Base-by-base conservation (phyloP, 1,140 invertebrate species). In the Drosophila leontia region DNA sequence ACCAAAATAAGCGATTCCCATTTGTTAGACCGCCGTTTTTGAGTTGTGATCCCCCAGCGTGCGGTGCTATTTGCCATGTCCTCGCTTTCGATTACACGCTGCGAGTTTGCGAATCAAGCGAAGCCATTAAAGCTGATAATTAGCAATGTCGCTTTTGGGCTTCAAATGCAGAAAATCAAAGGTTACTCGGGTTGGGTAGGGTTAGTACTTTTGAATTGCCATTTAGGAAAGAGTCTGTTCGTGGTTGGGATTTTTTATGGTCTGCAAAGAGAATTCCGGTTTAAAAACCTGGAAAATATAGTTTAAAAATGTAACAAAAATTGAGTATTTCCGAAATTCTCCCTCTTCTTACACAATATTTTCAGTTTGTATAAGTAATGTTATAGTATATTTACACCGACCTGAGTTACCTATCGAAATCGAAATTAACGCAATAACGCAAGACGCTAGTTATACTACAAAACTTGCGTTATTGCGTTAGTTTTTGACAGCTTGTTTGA, bases 1-100 rank as follows among this genome's bases (percentile, higher is more conserved):
- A 37, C 80, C 72, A 77, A 78, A 70, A 71, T 71, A 84, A 80
- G 62, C 79, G 61, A 76, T 64, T 78, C 63, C 63, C 71, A 85
- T 86, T 85, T 86, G 78, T 74, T 69, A 11, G 39, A 19, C 23
- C 47, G 44, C 39, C 44, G 47, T 37, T 68, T 53, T 64, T 8
- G 61, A 80, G 69, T 64, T 80, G 64, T 71, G 45, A 62, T 56
- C 17, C 48, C 44, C 56, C 13, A 19, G 53, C 9, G 44, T 29
- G 56, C 50, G 17, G 37, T 26, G 17, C 48, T 48, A 64, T 60
- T 53, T 55, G 41, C 56, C 23, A n/a, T 64, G 71, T 70, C 60
- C 59, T 45, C 62, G 58, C 41, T 59, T 67, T 37, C 35, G 78
- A 70, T 80, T 62, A 61, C 60, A 79, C 42, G 76, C 50, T 37